Evolutionary conservation across 2,888 invertebrate genomes (phyloP).

Genomic region (Habrosyne pyritoides): DNA sequence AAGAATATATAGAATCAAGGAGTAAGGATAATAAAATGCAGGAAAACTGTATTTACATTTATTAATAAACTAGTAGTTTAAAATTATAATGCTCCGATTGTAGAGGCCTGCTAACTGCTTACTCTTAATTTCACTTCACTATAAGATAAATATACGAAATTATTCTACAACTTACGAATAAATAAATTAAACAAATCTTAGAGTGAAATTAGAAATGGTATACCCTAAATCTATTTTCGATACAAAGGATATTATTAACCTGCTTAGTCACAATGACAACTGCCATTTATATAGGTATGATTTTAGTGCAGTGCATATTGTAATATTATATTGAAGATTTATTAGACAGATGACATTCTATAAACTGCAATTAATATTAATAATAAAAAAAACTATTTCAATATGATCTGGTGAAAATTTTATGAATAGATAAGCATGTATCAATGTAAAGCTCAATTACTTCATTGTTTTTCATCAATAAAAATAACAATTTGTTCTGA

Average conservation of each 20-base stretch:
- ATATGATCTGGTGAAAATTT: neutral
- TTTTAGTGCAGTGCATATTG: neutral
- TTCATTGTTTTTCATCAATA: too few relatives aligned
- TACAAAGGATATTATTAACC: slow-evolving; percentile 16
- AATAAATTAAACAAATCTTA: slow-evolving; percentile 53
- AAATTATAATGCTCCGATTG: neutral
- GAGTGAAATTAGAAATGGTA: slow-evolving; percentile 18
- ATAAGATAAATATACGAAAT: slow-evolving; percentile 18
- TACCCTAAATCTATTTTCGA: slow-evolving; percentile 18
- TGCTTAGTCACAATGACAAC: slow-evolving; percentile 2
- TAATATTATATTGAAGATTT: neutral
- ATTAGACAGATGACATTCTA: neutral
- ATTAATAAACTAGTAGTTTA: slow-evolving; percentile 35
- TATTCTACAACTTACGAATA: slow-evolving; percentile 53
- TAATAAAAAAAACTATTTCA: neutral
- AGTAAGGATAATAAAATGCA: slow-evolving; percentile 36
- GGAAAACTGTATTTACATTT: slow-evolving; percentile 64
- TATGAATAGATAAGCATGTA: neutral
- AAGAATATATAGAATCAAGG: slow-evolving; percentile 13
- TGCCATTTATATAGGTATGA: neutral
- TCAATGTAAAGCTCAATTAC: too few relatives aligned
- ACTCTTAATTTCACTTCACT: neutral
- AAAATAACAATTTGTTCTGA: too few relatives aligned
- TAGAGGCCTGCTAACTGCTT: neutral
- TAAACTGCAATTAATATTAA: neutral